Evolutionary conservation across 2,113 vertebrate genomes (phyloP), one percentile per base, ranked within the genome.

Genomic region (Coryphaenoides rupestris): DNA sequence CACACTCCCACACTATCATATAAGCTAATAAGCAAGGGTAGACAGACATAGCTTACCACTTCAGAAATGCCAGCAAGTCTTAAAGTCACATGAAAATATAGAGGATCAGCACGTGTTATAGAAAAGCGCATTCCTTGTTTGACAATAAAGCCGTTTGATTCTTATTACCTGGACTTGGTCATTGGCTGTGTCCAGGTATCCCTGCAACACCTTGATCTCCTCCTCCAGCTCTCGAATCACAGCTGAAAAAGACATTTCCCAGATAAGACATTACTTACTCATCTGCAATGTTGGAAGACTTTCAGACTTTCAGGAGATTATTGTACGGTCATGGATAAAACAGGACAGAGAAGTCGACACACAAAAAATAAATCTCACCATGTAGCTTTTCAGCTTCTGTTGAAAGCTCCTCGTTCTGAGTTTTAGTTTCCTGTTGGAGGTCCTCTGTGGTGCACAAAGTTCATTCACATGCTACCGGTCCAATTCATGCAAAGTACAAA

Each of bases 121-220:
- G n/a, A n/a, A 5, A 19, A 54, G 12, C 9, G 9, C 7, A 12
- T 19, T 2, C n/a, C n/a, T n/a, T n/a, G n/a, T n/a, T n/a, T n/a
- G n/a, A n/a, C n/a, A n/a, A n/a, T n/a, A n/a, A n/a, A n/a, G n/a
- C n/a, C n/a, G n/a, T n/a, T n/a, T n/a, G n/a, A n/a, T n/a, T n/a
- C 33, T 13, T 40, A 40, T 40, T 88, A 93, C 92, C 88, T 92
- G 91, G 65, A 91, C 85, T 62, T 91, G 70, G 17, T 91, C 91
- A 63, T 92, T 92, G 28, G 92, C 85, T 10, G 24, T 16, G 47
- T 92, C 91, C 47, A 93, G 69, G 69, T 92, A 92, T 46, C 45
- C 66, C 72, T 92, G 85, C 16, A 93, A 9, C 1, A 65, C 86
- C 54, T 45, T 66, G 50, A 83, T 65, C 46, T 93, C 91, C 57